These are phyloP conservation scores for Timema cristinae DNA, from an alignment of 2,888 invertebrate genomes.

Conservation along the genomic window DNA sequence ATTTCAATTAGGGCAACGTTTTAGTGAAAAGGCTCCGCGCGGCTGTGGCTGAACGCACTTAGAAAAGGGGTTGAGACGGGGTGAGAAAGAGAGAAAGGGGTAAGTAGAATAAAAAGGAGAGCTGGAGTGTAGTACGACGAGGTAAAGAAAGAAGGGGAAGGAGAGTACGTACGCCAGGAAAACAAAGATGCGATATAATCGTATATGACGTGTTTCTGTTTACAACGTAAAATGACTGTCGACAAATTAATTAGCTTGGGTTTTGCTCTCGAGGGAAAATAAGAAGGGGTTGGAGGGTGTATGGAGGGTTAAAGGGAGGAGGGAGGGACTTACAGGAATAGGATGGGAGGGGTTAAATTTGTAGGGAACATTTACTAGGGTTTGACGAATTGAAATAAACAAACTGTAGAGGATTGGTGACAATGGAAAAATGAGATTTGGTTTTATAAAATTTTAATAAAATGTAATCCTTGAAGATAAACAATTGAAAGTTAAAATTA, in stretches of 20 bases:
- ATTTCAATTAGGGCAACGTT: conserved; percentile 30
- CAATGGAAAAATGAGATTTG: too few species aligned
- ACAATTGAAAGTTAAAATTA: too few species aligned
- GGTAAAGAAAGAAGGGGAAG: conserved; percentile 14
- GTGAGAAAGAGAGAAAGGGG: conserved; percentile 1
- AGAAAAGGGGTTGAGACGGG: conserved; percentile 13
- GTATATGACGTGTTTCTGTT: conserved; percentile 24
- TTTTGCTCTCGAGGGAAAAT: conserved; percentile 19
- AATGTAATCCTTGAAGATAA: too few species aligned
- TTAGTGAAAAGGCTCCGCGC: conserved; percentile 23
- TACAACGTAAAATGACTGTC: conserved; percentile 30
- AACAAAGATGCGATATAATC: conserved; percentile 25
- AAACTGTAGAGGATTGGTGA: too few species aligned
- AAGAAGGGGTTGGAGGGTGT: conserved; percentile 10
- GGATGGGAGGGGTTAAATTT: too few species aligned
- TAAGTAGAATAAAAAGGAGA: neutral
- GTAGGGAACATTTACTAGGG: too few species aligned
- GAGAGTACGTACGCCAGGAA: conserved; percentile 15
- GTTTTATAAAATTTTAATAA: too few species aligned
- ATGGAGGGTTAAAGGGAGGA: neutral
- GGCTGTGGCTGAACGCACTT: conserved; percentile 22
- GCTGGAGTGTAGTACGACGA: neutral
- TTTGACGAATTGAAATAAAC: too few species aligned
- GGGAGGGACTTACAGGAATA: neutral
- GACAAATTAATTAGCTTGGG: conserved; percentile 31